phyloP scores from a whole-genome alignment of 2,888 invertebrate genomes.

The Trachelus troglodyta region DNA sequence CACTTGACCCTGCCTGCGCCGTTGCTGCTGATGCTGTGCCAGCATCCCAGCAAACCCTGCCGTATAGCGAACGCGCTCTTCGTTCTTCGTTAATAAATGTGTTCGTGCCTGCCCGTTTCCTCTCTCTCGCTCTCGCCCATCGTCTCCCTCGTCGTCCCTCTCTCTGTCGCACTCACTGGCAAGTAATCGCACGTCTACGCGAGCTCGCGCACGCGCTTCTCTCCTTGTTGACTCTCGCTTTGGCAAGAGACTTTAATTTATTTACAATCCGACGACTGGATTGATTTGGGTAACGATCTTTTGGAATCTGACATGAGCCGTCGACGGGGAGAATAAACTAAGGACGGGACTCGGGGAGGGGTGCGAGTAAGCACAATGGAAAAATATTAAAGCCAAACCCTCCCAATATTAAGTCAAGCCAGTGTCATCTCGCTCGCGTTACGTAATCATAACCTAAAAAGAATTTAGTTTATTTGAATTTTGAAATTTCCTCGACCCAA shows the following conservation, averaged over 20 bases:
- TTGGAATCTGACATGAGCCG: constrained; percentile 6
- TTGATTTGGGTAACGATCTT: constrained; percentile 19
- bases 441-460: background rate
- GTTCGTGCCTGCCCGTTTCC: background rate
- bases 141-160: background rate
- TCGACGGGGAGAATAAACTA: constrained; percentile 13
- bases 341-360: background rate
- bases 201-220: constrained; percentile 13
- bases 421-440: background rate
- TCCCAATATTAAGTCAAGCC: background rate
- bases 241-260: constrained; percentile 46
- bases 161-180: background rate
- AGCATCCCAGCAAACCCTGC: constrained; percentile 55
- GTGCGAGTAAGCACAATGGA: constrained; percentile 5
- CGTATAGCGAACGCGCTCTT: constrained; percentile 22
- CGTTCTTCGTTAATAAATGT: constrained; percentile 53
- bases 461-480: background rate
- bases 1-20: constrained; percentile 59
- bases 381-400: background rate
- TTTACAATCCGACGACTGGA: constrained; percentile 45
- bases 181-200: background rate
- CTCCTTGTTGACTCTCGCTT: constrained; percentile 49
- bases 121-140: background rate
- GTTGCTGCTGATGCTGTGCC: constrained; percentile 53
- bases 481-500: background rate